Evolutionary conservation across 2,888 invertebrate genomes (phyloP), one percentile per base, ranked within the genome.

Genomic region (Pediacus dermestoides): DNA sequence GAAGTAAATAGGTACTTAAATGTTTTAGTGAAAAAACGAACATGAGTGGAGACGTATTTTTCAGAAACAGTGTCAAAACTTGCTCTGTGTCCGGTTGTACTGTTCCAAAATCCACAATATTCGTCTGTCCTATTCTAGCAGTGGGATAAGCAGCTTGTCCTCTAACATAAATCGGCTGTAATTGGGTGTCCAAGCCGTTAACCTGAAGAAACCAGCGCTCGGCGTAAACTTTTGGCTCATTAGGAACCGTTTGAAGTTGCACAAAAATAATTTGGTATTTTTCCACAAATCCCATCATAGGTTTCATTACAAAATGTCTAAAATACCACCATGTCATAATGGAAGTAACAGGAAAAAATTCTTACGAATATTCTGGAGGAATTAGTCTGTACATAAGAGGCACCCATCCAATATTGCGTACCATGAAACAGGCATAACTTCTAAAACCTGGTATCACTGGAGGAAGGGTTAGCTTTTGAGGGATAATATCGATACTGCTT

Each of bases 121-220:
- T 64, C 2, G 60, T 43, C 7, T 54, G 36, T 10, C 61, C 66
- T 11, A 55, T 46, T 39, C 44, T 44, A 8, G 73, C 35, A 21
- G 50, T 48, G 0, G 70, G 68, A 36, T 61, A 44, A 44, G 70
- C 70, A 2, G 67, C 60, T 36, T 61, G 66, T 23, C 68, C 72
- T 34, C 64, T 66, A 16, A 74, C 56, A 39, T 63, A 63, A 22
- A 74, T 55, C 4, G 55, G 55, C 12, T 58, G 44, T 21, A 57
- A 60, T 30, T 64, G 57, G 8, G 64, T 55, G 2, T 49, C 37
- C 36, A 61, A 59, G 2, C 67, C 70, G 43, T 74, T 74, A 28
- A 74, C 57, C 37, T 66, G 59, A 13, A 73, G 35, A 1, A 57
- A 50, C 74, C 74, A 74, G 25, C 64, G 57, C 55, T 74, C 74